A percentile compares a stretch with the other conserved stretches of the same genome.
Evolutionary conservation across 2,888 invertebrate species (phyloP).

Genomic region (Cyaniris semiargus): DNA sequence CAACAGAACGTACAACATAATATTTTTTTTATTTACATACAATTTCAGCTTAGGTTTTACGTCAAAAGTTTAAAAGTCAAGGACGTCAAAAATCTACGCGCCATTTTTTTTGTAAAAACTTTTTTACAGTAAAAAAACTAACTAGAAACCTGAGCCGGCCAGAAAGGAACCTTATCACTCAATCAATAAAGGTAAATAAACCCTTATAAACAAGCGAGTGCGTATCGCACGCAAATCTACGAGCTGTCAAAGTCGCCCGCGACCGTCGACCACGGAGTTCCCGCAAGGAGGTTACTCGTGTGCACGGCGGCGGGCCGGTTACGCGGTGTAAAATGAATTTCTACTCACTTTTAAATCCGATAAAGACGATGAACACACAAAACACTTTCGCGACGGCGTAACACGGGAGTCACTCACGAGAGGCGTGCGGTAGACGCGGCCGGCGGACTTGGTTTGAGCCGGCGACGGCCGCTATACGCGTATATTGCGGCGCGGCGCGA

Average conservation of each 20-base stretch:
- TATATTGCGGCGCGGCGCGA: conserved; percentile 55
- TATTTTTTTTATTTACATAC: not conserved
- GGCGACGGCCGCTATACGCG: conserved; percentile 56
- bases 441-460: conserved; percentile 61
- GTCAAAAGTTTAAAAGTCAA: conserved; percentile 24
- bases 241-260: conserved; percentile 37
- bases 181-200: conserved; percentile 45
- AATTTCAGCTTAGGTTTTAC: conserved; percentile 2
- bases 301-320: conserved; percentile 43
- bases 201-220: conserved; percentile 42
- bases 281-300: conserved; percentile 31
- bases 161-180: conserved; percentile 38
- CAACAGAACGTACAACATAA: not conserved
- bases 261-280: conserved; percentile 30
- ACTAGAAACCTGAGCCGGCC: not conserved
- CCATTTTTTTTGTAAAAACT: conserved; percentile 5
- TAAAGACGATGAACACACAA: conserved; percentile 47
- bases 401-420: conserved; percentile 41
- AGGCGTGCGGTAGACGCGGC: conserved; percentile 60
- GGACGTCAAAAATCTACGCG: conserved; percentile 18
- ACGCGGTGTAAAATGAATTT: conserved; percentile 34
- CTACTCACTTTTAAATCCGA: conserved; percentile 62
- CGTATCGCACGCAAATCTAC: conserved; percentile 42
- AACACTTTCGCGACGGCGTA: conserved; percentile 55
- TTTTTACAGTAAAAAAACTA: not conserved